These are phyloP conservation scores for Hylyphantes graminicola DNA, from an alignment of 1,140 invertebrate species.

Conservation along the genomic window DNA sequence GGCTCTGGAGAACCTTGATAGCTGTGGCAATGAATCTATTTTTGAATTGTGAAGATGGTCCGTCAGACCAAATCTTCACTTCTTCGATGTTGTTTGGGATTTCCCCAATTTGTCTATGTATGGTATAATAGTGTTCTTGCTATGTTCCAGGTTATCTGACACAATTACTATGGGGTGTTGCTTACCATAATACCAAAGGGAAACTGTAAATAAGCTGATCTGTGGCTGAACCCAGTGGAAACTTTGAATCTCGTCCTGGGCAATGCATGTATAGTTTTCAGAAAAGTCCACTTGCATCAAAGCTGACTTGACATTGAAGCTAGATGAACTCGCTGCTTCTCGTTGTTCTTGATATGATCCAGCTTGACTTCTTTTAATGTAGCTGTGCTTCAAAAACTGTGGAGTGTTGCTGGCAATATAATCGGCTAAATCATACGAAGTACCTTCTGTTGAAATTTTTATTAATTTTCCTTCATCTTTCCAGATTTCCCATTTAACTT, in stretches of 20 bases:
- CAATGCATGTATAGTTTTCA: background rate
- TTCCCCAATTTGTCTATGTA: background rate
- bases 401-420: background rate
- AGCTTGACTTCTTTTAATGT: background rate
- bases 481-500: conserved; percentile 1
- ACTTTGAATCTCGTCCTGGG: conserved; percentile 37
- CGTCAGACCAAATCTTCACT: conserved; percentile 18
- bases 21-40: conserved; percentile 3
- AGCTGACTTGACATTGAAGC: background rate
- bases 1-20: background rate
- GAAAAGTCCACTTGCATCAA: conserved; percentile 11
- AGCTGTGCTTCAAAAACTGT: conserved; percentile 5
- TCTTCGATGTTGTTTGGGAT: background rate
- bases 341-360: background rate
- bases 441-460: background rate
- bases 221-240: background rate
- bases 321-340: background rate
- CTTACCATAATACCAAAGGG: background rate
- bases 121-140: background rate
- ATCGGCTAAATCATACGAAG: background rate
- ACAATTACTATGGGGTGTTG: background rate
- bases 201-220: conserved; percentile 26
- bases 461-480: background rate
- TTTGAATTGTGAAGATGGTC: conserved; percentile 20
- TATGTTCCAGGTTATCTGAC: background rate